Base-by-base conservation (phyloP, 2,113 vertebrate genomes). In the Columba janthina region DNA sequence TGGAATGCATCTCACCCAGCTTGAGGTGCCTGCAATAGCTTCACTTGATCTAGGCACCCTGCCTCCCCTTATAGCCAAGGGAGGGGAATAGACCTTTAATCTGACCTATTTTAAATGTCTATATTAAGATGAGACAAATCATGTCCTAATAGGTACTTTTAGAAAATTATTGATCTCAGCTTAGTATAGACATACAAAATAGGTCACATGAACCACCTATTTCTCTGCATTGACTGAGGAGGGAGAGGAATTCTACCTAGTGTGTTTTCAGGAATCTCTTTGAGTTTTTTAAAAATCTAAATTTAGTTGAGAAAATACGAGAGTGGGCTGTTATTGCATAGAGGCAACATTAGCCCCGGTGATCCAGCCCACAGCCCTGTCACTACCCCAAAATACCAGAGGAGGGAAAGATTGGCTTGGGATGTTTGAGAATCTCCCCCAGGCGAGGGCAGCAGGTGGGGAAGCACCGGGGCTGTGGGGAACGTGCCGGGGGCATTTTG, bases 41-140 rank as follows among this genome's bases (percentile, higher is more conserved):
- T 67, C 25, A 74, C 38, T 80, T 26, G 19, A 32, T 58, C 83
- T 77, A 31, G 28, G 80, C 72, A 46, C 69, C 36, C n/a, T 46
- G 15, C 62, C 67, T 80, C 36, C 42, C 50, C 56, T 72, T 85
- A 64, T 4, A 97, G 72, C 17, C 75, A 62, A 38, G 29, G 26
- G 11, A 85, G 15, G 7, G 28, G 46, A 93, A 71, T 5, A 84
- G 46, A 60, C 46, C 19, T 4, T 74, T 85, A n/a, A 56, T 83
- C 42, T 90, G 76, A 86, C 50, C 79, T 84, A 44, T 85, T 93
- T 87, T 60, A 91, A 81, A 87, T 85, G 48, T 64, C 79, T 84
- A 15, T 71, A 70, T 93, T 86, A 71, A 88, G 83, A 77, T 34
- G 51, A 90, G 73, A 85, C n/a, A 92, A 93, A 80, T 83, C n/a